Percentiles rank a stretch among this genome's conserved stretches.
These are phyloP conservation scores for Chelmon rostratus DNA, from an alignment of 2,797 vertebrate genomes.

Conservation along the genomic window DNA sequence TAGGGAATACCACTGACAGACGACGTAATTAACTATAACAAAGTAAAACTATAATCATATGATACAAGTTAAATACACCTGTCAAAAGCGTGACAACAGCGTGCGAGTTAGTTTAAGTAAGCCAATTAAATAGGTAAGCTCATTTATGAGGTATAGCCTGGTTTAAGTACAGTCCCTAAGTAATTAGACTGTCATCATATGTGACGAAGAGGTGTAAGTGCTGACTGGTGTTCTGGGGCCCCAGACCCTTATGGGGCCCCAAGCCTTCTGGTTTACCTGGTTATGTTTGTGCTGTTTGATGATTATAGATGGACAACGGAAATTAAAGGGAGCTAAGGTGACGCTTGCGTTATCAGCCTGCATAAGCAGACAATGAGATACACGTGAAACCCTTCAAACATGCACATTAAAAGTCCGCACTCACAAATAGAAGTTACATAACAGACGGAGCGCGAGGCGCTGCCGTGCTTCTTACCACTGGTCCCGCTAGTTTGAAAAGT, in stretches of 20 bases:
- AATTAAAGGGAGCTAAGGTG: not conserved
- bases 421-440: too few species aligned
- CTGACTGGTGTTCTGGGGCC: not conserved
- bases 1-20: too few species aligned
- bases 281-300: not conserved
- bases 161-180: too few species aligned
- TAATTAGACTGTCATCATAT: too few species aligned
- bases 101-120: not conserved
- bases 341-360: not conserved
- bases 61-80: not conserved
- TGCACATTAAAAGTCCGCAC: too few species aligned
- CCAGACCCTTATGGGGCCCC: not conserved
- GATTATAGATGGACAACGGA: too few species aligned
- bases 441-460: too few species aligned
- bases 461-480: constrained; percentile 77
- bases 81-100: not conserved
- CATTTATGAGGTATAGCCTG: too few species aligned
- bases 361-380: not conserved
- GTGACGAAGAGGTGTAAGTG: too few species aligned
- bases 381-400: not conserved
- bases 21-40: too few species aligned
- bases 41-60: not conserved
- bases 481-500: constrained; percentile 81
- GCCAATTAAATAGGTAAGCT: too few species aligned
- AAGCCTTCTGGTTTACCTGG: not conserved